Base-by-base conservation (phyloP, 1,140 invertebrate genomes). In the Camponotus floridanus region DNA sequence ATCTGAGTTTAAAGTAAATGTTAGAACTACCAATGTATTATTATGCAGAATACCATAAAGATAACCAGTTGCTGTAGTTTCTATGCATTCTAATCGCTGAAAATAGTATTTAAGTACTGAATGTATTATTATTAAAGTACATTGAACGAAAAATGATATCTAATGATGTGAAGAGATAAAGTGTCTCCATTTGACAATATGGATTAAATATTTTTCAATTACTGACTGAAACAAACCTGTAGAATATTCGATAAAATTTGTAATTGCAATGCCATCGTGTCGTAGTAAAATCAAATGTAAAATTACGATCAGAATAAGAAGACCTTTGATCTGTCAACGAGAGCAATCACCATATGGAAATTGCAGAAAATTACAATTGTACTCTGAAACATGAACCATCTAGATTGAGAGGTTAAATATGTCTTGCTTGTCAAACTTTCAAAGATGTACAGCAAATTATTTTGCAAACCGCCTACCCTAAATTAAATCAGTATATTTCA, bases 31-130 rank as follows among this genome's bases (percentile, higher is more conserved):
- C 70, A 97, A 92, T 31, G 96, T 96, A 84, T 97, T 96, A 92
- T 98, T 96, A 90, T 97, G 96, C 93, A 97, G 96, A 64, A 97
- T 95, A 57, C 97, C 97, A 93, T 97, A 98, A 62, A 98, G 94
- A 92, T 97, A 96, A 85, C 97, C 97, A 92, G 95, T 96, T 88
- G 94, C 96, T 74, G 96, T 95, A 84, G 96, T 93, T 88, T 96
- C 96, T 71, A 96, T 90, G 67, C 95, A 94, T 87, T 95, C 94
- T 57, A 97, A 90, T 90, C 96, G 96, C 96, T 97, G 87, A 70
- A 96, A 95, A 76, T 48, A 79, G 80, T 21, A 85, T 76, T 73
- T 67, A 74, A 21, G 26, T 39, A 71, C 45, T 21, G 45, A 67
- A 39, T n/a, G 64, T 48, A 18, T 11, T 11, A 7, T 67, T 45